A percentile compares a stretch with the other conserved stretches of the same genome.
Conservation (phyloP, 2,113 vertebrate species). For the Crotalus viridis region DNA sequence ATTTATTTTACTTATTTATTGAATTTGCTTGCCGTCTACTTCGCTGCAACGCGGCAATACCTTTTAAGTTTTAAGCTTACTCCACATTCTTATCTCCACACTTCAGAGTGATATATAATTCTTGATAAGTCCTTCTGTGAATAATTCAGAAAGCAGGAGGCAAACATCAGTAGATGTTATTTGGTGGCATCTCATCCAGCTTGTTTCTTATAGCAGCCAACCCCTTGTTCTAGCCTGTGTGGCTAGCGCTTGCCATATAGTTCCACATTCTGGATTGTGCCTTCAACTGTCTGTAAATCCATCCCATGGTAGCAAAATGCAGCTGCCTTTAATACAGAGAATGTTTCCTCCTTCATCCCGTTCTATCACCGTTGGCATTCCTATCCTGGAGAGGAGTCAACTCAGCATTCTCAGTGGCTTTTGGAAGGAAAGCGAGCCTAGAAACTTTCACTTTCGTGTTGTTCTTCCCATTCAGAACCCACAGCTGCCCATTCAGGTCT, state of each 20-base stretch:
- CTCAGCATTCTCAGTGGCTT: not conserved
- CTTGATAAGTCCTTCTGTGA: not conserved
- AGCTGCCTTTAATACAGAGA: not conserved
- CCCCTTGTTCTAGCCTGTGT: not conserved
- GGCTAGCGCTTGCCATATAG: not conserved
- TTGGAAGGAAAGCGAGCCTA: not conserved
- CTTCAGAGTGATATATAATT: no score
- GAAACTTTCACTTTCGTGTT: not conserved
- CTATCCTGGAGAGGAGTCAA: not conserved
- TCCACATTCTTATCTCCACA: not conserved
- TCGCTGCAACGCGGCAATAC: not conserved
- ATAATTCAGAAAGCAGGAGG: not conserved
- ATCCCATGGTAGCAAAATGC: not conserved
- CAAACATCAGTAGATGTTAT: not conserved
- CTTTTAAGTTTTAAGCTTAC: not conserved
- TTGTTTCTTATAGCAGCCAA: not conserved
- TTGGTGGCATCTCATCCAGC: not conserved
- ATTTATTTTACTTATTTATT: not conserved
- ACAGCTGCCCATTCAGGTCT: slow-evolving; percentile 61
- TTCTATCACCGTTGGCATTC: not conserved
- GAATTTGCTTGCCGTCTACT: not conserved
- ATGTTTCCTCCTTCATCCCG: not conserved
- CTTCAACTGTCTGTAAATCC: not conserved
- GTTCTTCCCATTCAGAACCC: slow-evolving; percentile 65
- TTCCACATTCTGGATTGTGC: not conserved